These are phyloP conservation scores for Melieria picta DNA, from an alignment of 2,888 invertebrate genomes.

Conservation along the genomic window DNA sequence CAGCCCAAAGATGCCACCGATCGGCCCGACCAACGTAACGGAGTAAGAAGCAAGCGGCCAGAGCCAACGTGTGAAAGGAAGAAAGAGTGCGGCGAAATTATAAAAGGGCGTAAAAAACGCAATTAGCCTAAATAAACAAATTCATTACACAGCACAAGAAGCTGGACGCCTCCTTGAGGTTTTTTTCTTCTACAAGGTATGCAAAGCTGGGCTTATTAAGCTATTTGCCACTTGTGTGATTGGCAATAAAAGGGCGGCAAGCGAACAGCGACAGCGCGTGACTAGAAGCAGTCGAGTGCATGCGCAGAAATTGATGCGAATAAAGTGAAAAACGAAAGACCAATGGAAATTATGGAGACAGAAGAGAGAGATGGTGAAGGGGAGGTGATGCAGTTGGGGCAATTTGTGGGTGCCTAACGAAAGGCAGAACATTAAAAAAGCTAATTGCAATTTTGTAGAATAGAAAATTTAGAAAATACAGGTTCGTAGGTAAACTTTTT, in stretches of 20 bases:
- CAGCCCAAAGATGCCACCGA: conserved; percentile 21
- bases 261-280: neutral
- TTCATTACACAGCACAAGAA: conserved; percentile 28
- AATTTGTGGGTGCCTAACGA: no score
- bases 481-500: no score
- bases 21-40: conserved; percentile 16
- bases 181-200: neutral
- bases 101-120: conserved; percentile 11
- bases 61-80: conserved; percentile 1
- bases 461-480: no score
- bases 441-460: no score
- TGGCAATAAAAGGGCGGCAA: neutral
- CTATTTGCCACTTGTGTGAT: neutral
- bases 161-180: no score
- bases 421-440: no score
- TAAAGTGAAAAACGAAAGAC: no score
- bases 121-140: conserved; percentile 42
- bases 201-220: neutral
- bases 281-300: neutral
- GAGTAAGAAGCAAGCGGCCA: neutral
- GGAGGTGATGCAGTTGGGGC: no score
- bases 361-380: no score
- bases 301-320: neutral
- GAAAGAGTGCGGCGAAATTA: neutral
- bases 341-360: no score